These are phyloP conservation scores for Sitophilus oryzae DNA, from an alignment of 1,140 invertebrate species.

Conservation along the genomic window DNA sequence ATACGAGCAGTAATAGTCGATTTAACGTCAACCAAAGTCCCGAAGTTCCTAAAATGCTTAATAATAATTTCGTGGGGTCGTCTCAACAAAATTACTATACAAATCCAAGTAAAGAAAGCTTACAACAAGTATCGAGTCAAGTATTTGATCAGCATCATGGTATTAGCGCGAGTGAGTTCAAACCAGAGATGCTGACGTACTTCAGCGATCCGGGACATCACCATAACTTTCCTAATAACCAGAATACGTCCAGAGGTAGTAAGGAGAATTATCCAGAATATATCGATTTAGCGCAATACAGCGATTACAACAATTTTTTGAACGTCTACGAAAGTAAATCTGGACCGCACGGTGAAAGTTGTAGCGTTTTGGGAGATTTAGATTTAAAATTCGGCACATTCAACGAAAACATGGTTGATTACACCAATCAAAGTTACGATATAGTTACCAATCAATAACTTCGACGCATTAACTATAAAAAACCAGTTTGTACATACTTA, in stretches of 20 bases:
- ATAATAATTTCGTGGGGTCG: slow-evolving; percentile 29
- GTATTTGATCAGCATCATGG: slow-evolving; percentile 16
- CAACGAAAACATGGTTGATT: slow-evolving; percentile 20
- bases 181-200: slow-evolving; percentile 15
- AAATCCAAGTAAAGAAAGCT: slow-evolving; percentile 15
- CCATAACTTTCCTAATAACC: slow-evolving; percentile 28
- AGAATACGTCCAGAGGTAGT: slow-evolving; percentile 14
- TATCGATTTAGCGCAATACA: slow-evolving; percentile 32
- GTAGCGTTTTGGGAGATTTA: slow-evolving; percentile 31
- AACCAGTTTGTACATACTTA: slow-evolving; percentile 2
- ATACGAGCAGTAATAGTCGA: slow-evolving; percentile 38
- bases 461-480: no score
- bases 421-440: slow-evolving; percentile 14
- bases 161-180: slow-evolving; percentile 23
- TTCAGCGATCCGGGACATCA: slow-evolving; percentile 21
- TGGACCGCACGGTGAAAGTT: slow-evolving; percentile 17
- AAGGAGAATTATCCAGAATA: slow-evolving; percentile 32
- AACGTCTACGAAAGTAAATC: slow-evolving; percentile 34
- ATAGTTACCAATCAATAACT: slow-evolving; percentile 13
- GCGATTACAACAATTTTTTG: slow-evolving; percentile 34
- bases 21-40: slow-evolving; percentile 41
- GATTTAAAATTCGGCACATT: slow-evolving; percentile 34
- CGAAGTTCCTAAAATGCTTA: slow-evolving; percentile 28
- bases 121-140: slow-evolving; percentile 16
- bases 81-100: slow-evolving; percentile 26